Evolutionary conservation across 2,113 vertebrate species (phyloP), one percentile per base, ranked within the genome.

Genomic region (Hystrix cristata): DNA sequence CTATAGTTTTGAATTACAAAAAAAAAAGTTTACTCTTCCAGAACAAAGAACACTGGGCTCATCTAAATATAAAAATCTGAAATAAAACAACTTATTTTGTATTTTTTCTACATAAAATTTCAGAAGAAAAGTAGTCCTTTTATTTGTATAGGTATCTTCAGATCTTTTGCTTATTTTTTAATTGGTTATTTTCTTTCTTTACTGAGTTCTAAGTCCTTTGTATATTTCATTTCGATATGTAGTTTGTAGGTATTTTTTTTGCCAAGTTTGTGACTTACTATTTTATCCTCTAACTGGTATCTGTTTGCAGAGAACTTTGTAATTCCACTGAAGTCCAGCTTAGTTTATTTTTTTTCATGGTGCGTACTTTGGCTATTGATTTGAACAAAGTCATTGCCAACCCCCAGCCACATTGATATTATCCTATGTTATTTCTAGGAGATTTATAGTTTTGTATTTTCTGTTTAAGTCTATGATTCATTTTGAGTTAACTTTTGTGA

Each of bases 41-140:
- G 60, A 90, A 72, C 80, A 23, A 81, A 90, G 18, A 93, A 90
- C n/a, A 78, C 4, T 60, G 12, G 4, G 5, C 6, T 92, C 76
- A 29, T 43, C 38, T 16, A 87, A 65, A 27, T 62, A 18, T 79
- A 0, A 81, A 78, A 82, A 55, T 31, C 62, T 55, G 92, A 18
- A 67, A 84, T 89, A 25, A 85, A 94, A 81, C 65, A 38, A 4
- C 43, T 27, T 72, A 3, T 84, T 96, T 80, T 31, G 5, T 83
- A 72, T 38, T 93, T 92, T 79, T 88, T 51, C 3, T 71, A 55
- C 46, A 59, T 53, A 85, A 69, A 55, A 93, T 69, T 81, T 94
- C n/a, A 95, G 25, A 76, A 62, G 48, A 91, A 91, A 67, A 87
- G 23, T 81, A 88, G 57, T 7, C 46, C 4, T 79, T 84, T 90